Base-by-base conservation (phyloP, 1,140 invertebrate species). In the Drosophila pandora region DNA sequence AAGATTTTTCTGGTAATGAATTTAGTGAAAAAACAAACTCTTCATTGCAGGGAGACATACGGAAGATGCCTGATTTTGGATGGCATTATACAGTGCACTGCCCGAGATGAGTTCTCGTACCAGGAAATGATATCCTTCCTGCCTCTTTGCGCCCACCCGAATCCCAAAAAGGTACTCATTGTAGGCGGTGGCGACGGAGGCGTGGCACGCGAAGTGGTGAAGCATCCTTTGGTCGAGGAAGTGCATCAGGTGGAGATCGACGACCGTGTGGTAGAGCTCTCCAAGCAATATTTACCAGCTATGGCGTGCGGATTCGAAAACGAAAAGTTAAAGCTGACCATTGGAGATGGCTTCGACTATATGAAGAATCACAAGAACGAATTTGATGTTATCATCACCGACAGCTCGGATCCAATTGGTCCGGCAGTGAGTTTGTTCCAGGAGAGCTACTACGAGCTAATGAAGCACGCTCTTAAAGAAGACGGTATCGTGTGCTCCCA, bases 81-180 rank as follows among this genome's bases (percentile, higher is more conserved):
- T 93, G 97, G 98, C 41, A 97, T 99, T 5, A 99, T 99, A 80
- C 99, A 99, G 91, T 98, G 97, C 77, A 98, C 98, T 2, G 96
- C 99, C 91, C 94, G 94, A 69, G 99, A 99, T 94, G 99, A 99
- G 92, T 99, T 98, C 92, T 95, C 98, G 0, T 99, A 99, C 92
- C 98, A 99, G 93, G 99, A 99, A 93, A 99, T 99, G 98, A 97
- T 99, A 70, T 94, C 97, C 2, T 98, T 98, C 93, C 90, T 99
- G 25, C 98, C 99, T 0, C 91, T 99, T 0, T 98, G 97, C 90
- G 95, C 94, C 76, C 98, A 99, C 93, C 95, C 96, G 2, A 95
- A 96, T 90, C 98, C 99, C 0, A 94, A 96, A 92, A 97, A 96
- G 64, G 98, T 99, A 68, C 92, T 99, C 22, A 98, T 99, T 70